phyloP scores from a whole-genome alignment of 2,888 invertebrate genomes.

The Cactoblastis cactorum region DNA sequence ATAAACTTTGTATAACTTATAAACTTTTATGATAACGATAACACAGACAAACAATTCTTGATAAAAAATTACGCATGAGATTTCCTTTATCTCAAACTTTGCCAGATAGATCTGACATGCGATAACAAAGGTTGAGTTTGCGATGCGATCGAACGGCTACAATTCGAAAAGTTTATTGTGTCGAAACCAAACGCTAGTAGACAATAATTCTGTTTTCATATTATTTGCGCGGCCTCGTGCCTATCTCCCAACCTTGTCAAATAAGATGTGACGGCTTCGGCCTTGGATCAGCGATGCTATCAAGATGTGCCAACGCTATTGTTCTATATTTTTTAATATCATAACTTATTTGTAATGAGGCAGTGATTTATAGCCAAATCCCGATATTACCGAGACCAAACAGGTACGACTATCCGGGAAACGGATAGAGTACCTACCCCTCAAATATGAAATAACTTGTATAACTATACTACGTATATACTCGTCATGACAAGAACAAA shows the following conservation, averaged over 20 bases:
- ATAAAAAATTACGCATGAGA: neutral
- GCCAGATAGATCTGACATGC: slow-evolving; percentile 1
- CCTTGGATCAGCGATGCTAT: slow-evolving; percentile 64
- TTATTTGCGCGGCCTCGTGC: slow-evolving; percentile 34
- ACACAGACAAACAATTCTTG: neutral
- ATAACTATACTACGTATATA: too few species aligned
- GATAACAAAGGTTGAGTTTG: slow-evolving; percentile 5
- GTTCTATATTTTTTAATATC: slow-evolving; percentile 33
- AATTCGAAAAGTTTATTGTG: slow-evolving; percentile 11
- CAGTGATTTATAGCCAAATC: neutral
- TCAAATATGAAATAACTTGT: neutral
- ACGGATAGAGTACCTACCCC: too few species aligned
- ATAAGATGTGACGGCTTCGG: slow-evolving; percentile 45
- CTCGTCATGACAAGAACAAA: neutral
- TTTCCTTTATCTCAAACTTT: slow-evolving; percentile 2
- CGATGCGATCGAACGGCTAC: slow-evolving; percentile 7
- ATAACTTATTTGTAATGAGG: slow-evolving; percentile 22
- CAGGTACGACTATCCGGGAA: too few species aligned
- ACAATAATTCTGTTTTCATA: slow-evolving; percentile 39
- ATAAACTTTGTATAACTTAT: too few species aligned
- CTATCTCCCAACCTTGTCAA: slow-evolving; percentile 56
- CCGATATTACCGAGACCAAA: neutral
- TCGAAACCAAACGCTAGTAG: slow-evolving; percentile 20
- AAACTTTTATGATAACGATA: too few species aligned
- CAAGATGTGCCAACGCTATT: slow-evolving; percentile 61